Evolutionary conservation across 2,797 vertebrate species (phyloP).

Genomic region (Cetoscarus ocellatus): DNA sequence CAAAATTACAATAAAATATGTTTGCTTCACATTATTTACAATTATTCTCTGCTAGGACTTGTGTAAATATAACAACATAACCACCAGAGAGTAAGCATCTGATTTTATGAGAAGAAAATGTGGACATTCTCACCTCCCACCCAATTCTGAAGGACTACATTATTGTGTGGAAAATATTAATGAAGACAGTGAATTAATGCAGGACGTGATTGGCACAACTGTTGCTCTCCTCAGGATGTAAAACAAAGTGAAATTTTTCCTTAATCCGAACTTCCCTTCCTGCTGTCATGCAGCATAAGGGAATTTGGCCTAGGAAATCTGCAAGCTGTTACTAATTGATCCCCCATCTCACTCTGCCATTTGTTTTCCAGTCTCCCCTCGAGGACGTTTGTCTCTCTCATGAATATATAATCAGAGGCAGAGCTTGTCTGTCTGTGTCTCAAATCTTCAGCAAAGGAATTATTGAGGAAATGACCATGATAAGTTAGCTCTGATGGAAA

Average conservation of each 20-base stretch:
- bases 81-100: not conserved
- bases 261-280: slow-evolving; percentile 32
- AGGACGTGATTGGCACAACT: slow-evolving; percentile 1
- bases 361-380: slow-evolving; percentile 24
- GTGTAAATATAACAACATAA: not conserved
- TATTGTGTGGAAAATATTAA: slow-evolving; percentile 16
- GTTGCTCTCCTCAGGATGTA: slow-evolving; percentile 20
- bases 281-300: slow-evolving; percentile 28
- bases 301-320: slow-evolving; percentile 14
- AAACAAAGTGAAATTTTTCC: slow-evolving; percentile 21
- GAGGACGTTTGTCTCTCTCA: slow-evolving; percentile 14
- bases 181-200: slow-evolving; percentile 13
- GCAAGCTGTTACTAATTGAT: slow-evolving; percentile 37
- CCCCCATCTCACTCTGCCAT: slow-evolving; percentile 8
- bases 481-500: slow-evolving; percentile 42
- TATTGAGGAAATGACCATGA: slow-evolving; percentile 38
- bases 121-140: not conserved
- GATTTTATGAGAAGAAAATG: slow-evolving; percentile 1
- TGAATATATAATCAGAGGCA: slow-evolving; percentile 35
- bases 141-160: slow-evolving; percentile 3
- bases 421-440: slow-evolving; percentile 5
- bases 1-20: slow-evolving; percentile 25
- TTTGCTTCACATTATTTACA: slow-evolving; percentile 42
- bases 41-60: not conserved
- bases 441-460: slow-evolving; percentile 12